Percentiles rank a stretch among this genome's conserved stretches.
phyloP scores from a whole-genome alignment of 2,888 invertebrate species.

The Luperina testacea region DNA sequence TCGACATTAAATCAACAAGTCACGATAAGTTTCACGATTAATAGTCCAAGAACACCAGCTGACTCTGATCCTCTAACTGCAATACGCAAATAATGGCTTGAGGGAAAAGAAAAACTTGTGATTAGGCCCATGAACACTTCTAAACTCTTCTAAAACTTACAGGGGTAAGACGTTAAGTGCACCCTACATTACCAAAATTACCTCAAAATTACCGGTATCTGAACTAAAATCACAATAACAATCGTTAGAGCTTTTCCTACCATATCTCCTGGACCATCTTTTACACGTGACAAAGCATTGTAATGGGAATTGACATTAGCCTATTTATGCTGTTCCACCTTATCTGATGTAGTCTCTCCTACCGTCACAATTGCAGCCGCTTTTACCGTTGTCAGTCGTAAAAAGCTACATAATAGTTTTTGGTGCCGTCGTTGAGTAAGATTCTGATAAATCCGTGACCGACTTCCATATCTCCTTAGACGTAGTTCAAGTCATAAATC shows the following conservation, averaged over 20 bases:
- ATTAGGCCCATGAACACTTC: not conserved
- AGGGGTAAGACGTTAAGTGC: not conserved
- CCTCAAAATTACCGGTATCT: constrained; percentile 53
- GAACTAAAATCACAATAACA: constrained; percentile 47
- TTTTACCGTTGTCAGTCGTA: constrained; percentile 70
- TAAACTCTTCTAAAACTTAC: not conserved
- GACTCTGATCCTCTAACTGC: not conserved
- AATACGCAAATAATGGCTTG: not conserved
- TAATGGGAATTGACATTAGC: constrained; percentile 86
- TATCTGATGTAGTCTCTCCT: constrained; percentile 80
- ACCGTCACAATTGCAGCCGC: constrained; percentile 77
- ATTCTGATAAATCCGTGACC: constrained; percentile 80
- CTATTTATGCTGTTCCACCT: constrained; percentile 80
- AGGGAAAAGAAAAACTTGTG: too few relatives aligned
- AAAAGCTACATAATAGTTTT: constrained; percentile 72
- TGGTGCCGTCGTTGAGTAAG: constrained; percentile 68
- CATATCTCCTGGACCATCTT: constrained; percentile 76
- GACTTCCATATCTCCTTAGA: constrained; percentile 78
- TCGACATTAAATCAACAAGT: not conserved
- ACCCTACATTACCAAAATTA: constrained; percentile 36
- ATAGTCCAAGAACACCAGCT: not conserved
- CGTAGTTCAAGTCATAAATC: constrained; percentile 79
- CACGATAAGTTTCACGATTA: not conserved
- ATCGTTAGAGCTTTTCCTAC: constrained; percentile 65
- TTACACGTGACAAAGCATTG: constrained; percentile 85